phyloP scores from a whole-genome alignment of 1,140 invertebrate genomes.

The Penaeus vannamei region DNA sequence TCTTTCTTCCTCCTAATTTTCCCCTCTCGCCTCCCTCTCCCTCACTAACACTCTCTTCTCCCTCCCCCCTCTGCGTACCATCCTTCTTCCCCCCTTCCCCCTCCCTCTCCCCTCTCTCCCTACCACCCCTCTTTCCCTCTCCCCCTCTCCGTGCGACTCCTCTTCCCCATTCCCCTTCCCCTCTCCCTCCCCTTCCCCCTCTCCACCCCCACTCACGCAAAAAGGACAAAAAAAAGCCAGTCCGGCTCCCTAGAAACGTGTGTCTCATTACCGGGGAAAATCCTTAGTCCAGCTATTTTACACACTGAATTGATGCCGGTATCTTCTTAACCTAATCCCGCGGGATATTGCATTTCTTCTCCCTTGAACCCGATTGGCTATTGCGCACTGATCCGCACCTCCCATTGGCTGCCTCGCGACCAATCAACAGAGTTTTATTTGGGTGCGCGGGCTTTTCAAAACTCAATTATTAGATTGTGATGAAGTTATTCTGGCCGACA shows the following conservation, averaged over 20 bases:
- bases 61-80: background rate
- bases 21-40: background rate
- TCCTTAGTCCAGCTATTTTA: conserved; percentile 33
- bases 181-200: background rate
- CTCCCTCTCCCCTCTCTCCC: background rate
- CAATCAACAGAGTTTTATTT: conserved; percentile 46
- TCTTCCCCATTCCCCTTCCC: background rate
- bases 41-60: background rate
- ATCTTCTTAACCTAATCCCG: conserved; percentile 44
- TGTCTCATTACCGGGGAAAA: conserved; percentile 14
- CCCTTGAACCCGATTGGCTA: conserved; percentile 4
- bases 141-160: background rate
- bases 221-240: background rate
- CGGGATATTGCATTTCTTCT: conserved; percentile 36
- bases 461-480: conserved; percentile 44
- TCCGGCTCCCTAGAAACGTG: background rate
- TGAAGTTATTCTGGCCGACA: conserved; percentile 22
- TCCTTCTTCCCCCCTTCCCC: background rate
- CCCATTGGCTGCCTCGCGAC: conserved; percentile 7
- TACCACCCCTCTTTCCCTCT: background rate
- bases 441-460: conserved; percentile 34
- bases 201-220: background rate
- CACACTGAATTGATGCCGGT: conserved; percentile 29
- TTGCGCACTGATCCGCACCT: background rate
- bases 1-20: background rate